A percentile compares a stretch with the other conserved stretches of the same genome.
phyloP scores from a whole-genome alignment of 2,797 vertebrate genomes.

The Typhlichthys eigenmanni region DNA sequence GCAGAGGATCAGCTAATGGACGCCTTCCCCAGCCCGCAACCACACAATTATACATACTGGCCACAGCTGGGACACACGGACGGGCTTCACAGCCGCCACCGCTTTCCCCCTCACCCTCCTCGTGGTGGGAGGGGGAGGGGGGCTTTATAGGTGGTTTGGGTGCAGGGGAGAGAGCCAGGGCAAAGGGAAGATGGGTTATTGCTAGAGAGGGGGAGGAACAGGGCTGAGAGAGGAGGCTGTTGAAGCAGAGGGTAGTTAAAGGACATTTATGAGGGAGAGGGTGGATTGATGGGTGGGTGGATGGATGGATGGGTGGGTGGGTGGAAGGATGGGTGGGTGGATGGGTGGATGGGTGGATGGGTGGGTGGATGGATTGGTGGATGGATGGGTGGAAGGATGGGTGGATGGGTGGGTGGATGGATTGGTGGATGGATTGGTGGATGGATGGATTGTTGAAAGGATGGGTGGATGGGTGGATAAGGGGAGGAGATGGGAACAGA shows the following conservation, averaged over 20 bases:
- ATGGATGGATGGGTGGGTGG: too few species aligned
- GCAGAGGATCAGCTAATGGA: slow-evolving; percentile 80
- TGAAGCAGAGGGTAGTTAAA: neutral
- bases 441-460: too few species aligned
- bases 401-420: too few species aligned
- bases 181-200: slow-evolving; percentile 45
- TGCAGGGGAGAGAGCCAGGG: neutral
- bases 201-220: slow-evolving; percentile 34
- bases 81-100: slow-evolving; percentile 37
- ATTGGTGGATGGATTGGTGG: too few species aligned
- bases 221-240: slow-evolving; percentile 40
- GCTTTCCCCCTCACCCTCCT: neutral
- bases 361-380: too few species aligned
- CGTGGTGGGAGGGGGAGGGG: slow-evolving; percentile 21
- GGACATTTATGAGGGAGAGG: slow-evolving; percentile 1
- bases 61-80: slow-evolving; percentile 41
- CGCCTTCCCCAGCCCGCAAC: slow-evolving; percentile 8
- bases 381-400: too few species aligned
- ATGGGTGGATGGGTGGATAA: neutral
- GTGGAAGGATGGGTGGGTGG: too few species aligned
- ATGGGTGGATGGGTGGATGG: too few species aligned
- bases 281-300: neutral
- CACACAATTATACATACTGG: slow-evolving; percentile 26
- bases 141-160: neutral
- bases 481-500: neutral